phyloP scores from a whole-genome alignment of 30 jellyfish, hydroid and myxozoan genomes.

The Rhopilema esculentum region DNA sequence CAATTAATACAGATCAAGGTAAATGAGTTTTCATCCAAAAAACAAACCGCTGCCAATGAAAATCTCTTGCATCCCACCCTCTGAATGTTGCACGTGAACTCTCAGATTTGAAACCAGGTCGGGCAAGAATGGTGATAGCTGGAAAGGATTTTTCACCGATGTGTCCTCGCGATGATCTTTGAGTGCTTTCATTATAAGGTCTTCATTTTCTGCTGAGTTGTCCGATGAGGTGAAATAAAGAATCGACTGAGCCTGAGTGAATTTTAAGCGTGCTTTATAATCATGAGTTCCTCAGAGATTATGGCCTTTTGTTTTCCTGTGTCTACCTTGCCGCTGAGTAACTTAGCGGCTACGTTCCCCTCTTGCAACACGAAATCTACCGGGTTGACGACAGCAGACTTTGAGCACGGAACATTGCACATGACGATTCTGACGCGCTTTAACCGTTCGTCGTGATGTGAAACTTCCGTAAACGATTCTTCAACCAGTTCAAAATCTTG shows the following conservation, averaged over 20 bases:
- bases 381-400: constrained; percentile 76
- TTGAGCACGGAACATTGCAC: constrained; percentile 83
- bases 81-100: constrained; percentile 20
- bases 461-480: constrained; percentile 44
- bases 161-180: constrained; percentile 65
- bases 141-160: constrained; percentile 56
- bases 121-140: constrained; percentile 61
- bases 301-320: constrained; percentile 63
- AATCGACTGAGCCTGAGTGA: constrained; percentile 71
- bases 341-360: constrained; percentile 68
- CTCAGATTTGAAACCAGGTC: constrained; percentile 61
- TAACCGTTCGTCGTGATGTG: constrained; percentile 68
- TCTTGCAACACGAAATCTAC: constrained; percentile 80
- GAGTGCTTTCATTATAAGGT: constrained; percentile 43
- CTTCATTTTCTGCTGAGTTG: constrained; percentile 68
- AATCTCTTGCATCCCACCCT: constrained; percentile 24
- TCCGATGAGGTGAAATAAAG: constrained; percentile 71
- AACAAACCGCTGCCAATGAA: constrained; percentile 35
- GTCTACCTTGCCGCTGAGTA: constrained; percentile 48
- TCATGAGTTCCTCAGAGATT: constrained; percentile 46
- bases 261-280: constrained; percentile 63
- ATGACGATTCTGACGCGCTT: constrained; percentile 54
- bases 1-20: neutral
- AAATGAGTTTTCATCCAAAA: too few relatives aligned
- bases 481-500: constrained; percentile 73